Percentiles rank a stretch among this genome's conserved stretches.
Conservation (phyloP, 2,113 vertebrate species). For the Apteryx mantelli region DNA sequence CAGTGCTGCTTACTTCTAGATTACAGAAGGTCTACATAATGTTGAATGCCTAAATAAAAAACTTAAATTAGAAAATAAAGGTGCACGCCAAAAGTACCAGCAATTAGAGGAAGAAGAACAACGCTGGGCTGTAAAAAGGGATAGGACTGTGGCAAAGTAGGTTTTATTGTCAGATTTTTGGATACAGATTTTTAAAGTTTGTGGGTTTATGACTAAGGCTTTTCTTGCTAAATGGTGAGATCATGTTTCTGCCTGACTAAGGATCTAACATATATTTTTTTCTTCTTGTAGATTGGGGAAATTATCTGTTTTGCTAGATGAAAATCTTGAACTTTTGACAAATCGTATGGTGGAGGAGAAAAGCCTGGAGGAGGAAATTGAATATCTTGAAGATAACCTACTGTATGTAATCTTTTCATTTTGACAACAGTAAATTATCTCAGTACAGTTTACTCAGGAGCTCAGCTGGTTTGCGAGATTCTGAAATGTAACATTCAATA, state of each 20-base stretch:
- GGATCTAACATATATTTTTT: not conserved
- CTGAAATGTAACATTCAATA: not conserved
- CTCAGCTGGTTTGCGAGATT: not conserved
- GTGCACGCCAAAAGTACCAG: not conserved
- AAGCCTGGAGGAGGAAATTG: constrained; percentile 48
- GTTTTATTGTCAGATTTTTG: not conserved
- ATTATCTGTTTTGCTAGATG: not conserved
- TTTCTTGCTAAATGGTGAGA: not conserved
- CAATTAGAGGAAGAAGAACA: constrained; percentile 33
- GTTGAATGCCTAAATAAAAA: not conserved
- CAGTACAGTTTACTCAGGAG: not conserved
- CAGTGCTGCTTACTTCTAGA: constrained; percentile 36
- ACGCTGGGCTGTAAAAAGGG: not conserved
- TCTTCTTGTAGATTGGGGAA: constrained; percentile 39
- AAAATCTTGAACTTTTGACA: constrained; percentile 52
- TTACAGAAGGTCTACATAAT: not conserved
- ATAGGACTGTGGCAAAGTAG: constrained; percentile 43
- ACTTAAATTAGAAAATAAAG: not conserved
- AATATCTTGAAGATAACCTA: not conserved
- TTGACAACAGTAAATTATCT: not conserved
- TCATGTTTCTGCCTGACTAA: not conserved
- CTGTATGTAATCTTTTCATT: constrained; percentile 36
- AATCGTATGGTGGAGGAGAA: constrained; percentile 45
- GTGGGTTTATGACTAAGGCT: not conserved
- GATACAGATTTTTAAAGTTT: not conserved